Percentiles rank a stretch among this genome's conserved stretches.
These are phyloP conservation scores for Creontiades dilutus DNA, from an alignment of 2,888 invertebrate genomes.

Conservation along the genomic window DNA sequence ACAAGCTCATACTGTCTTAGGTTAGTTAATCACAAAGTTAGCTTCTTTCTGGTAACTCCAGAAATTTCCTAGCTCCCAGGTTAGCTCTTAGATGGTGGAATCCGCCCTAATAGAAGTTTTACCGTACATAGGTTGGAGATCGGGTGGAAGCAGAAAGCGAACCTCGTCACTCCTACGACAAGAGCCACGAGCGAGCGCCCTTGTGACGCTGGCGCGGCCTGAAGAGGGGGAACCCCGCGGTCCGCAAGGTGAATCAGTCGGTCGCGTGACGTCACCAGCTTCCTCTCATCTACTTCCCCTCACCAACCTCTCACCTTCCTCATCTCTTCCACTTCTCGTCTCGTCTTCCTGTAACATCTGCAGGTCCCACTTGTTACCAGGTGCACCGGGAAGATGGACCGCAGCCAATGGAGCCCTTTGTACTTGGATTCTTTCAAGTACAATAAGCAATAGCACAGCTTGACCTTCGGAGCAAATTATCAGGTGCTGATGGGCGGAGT, in stretches of 20 bases:
- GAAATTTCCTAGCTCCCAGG: no score
- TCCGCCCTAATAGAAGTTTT: neutral
- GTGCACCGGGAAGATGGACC: neutral
- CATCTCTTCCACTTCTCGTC: no score
- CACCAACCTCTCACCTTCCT: no score
- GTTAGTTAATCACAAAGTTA: no score
- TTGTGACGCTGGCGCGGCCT: neutral
- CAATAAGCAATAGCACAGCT: no score
- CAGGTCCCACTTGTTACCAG: neutral
- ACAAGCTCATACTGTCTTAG: no score
- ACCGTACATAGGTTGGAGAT: neutral
- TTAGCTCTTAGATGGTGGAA: no score
- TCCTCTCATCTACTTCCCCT: neutral
- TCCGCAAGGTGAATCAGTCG: neutral
- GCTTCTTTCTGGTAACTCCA: no score
- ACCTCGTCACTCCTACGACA: constrained; percentile 34
- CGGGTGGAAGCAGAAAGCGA: neutral
- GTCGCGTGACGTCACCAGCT: neutral
- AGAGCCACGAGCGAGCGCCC: neutral
- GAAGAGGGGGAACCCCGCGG: neutral
- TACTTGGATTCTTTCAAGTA: neutral
- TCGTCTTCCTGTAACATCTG: neutral
- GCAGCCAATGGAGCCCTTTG: neutral
- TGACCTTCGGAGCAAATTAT: no score
- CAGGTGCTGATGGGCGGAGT: no score